Evolutionary conservation across 2,888 invertebrate species (phyloP).

Genomic region (Clusia tigrina): DNA sequence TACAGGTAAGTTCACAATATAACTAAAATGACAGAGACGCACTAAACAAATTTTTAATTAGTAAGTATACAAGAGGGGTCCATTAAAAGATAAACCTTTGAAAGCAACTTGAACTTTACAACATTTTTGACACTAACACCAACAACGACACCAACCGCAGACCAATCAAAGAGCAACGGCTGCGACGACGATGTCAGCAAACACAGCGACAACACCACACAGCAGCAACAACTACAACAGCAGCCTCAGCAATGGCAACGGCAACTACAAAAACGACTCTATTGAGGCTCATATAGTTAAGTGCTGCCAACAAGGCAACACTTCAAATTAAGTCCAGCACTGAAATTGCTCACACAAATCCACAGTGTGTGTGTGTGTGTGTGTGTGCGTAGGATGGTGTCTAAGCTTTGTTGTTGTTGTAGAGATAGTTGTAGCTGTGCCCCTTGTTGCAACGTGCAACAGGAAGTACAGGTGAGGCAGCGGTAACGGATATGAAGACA

Average conservation of each 20-base stretch:
- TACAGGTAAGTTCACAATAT: constrained; percentile 51
- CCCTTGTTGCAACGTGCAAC: neutral
- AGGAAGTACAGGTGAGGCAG: neutral
- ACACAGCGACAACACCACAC: too few relatives aligned
- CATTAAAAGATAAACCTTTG: constrained; percentile 5
- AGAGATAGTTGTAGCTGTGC: neutral
- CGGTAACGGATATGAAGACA: constrained; percentile 9
- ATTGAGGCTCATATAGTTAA: constrained; percentile 17
- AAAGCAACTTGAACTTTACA: constrained; percentile 6
- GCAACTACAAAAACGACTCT: neutral
- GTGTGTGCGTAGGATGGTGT: too few relatives aligned
- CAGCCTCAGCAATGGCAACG: neutral
- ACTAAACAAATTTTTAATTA: constrained; percentile 39
- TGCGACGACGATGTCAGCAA: too few relatives aligned
- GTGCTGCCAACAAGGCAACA: constrained; percentile 13
- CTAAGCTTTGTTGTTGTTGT: too few relatives aligned
- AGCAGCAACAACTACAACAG: too few relatives aligned
- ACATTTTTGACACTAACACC: neutral
- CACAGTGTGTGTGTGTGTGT: too few relatives aligned
- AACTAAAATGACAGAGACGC: neutral
- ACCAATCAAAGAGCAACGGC: too few relatives aligned
- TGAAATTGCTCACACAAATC: too few relatives aligned
- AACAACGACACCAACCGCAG: neutral
- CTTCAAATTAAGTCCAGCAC: constrained; percentile 12
- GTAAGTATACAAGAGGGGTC: constrained; percentile 43